These are phyloP conservation scores for Aphodius sticticus DNA, from an alignment of 2,888 invertebrate species.

Conservation along the genomic window DNA sequence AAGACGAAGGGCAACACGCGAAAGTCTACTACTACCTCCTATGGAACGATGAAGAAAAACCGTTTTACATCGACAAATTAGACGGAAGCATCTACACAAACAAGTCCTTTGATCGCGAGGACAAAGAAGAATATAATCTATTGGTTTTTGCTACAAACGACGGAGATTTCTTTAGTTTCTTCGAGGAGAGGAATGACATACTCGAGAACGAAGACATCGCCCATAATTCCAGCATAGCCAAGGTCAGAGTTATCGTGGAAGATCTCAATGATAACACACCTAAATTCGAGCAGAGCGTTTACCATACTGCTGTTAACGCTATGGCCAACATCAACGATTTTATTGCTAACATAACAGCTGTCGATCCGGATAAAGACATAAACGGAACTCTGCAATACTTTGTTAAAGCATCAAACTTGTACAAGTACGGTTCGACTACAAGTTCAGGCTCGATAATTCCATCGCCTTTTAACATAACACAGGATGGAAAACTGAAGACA, in stretches of 20 bases:
- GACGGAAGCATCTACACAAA: slow-evolving; percentile 84
- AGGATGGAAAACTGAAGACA: slow-evolving; percentile 76
- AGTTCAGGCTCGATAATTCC: slow-evolving; percentile 88
- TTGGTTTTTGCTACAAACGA: slow-evolving; percentile 86
- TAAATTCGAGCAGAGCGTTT: slow-evolving; percentile 54
- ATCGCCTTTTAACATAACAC: slow-evolving; percentile 83
- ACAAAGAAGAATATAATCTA: slow-evolving; percentile 75
- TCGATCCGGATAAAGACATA: slow-evolving; percentile 82
- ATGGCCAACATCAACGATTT: slow-evolving; percentile 80
- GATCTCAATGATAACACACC: slow-evolving; percentile 91
- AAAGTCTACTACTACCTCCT: slow-evolving; percentile 86
- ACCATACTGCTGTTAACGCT: slow-evolving; percentile 72
- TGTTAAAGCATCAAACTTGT: slow-evolving; percentile 82
- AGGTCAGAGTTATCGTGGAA: slow-evolving; percentile 74
- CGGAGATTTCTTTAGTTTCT: slow-evolving; percentile 72
- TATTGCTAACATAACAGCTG: slow-evolving; percentile 78
- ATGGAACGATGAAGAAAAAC: slow-evolving; percentile 77
- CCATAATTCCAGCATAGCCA: slow-evolving; percentile 74
- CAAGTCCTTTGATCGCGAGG: slow-evolving; percentile 83
- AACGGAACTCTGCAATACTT: slow-evolving; percentile 86
- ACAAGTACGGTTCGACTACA: slow-evolving; percentile 77
- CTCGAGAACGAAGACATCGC: slow-evolving; percentile 55
- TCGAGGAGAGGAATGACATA: slow-evolving; percentile 61
- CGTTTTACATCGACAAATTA: slow-evolving; percentile 81
- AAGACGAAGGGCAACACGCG: slow-evolving; percentile 82